phyloP scores from a whole-genome alignment of 30 jellyfish, hydroid and myxozoan species.

The Turritopsis dohrnii region DNA sequence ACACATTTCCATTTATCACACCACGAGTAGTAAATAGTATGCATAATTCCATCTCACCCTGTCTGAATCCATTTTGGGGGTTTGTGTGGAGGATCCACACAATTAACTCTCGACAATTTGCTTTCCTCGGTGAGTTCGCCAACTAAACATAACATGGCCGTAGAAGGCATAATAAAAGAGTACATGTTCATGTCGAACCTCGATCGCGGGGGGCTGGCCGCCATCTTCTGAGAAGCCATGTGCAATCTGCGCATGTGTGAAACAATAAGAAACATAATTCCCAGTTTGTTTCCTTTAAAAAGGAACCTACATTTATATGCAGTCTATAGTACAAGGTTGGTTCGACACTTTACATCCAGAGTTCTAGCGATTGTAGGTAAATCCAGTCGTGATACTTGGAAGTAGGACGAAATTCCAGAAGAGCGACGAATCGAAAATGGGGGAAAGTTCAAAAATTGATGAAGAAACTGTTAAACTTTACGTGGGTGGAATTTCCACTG shows the following conservation, averaged over 20 bases:
- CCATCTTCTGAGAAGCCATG: constrained; percentile 68
- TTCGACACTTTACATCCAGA: background rate
- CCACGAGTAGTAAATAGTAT: background rate
- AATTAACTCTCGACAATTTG: background rate
- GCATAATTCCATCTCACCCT: constrained; percentile 4
- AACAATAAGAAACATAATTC: constrained; percentile 12
- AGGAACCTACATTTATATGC: background rate
- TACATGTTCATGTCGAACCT: constrained; percentile 71
- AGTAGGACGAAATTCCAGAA: background rate
- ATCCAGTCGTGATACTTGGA: background rate
- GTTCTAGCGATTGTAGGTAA: background rate
- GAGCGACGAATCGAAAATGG: background rate
- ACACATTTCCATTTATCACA: no score
- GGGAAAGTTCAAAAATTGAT: constrained; percentile 7
- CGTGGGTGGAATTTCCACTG: constrained; percentile 67
- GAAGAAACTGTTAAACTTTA: constrained; percentile 44
- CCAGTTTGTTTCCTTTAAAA: constrained; percentile 2
- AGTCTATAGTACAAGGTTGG: background rate
- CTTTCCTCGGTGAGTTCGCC: background rate
- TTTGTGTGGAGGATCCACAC: constrained; percentile 42
- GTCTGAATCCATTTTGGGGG: background rate
- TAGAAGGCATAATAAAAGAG: constrained; percentile 71
- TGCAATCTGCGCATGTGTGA: constrained; percentile 61
- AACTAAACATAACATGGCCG: constrained; percentile 37
- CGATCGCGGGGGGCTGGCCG: constrained; percentile 99